Evolutionary conservation across 1,140 invertebrate species (phyloP).

Genomic region (Notospermus geniculatus): DNA sequence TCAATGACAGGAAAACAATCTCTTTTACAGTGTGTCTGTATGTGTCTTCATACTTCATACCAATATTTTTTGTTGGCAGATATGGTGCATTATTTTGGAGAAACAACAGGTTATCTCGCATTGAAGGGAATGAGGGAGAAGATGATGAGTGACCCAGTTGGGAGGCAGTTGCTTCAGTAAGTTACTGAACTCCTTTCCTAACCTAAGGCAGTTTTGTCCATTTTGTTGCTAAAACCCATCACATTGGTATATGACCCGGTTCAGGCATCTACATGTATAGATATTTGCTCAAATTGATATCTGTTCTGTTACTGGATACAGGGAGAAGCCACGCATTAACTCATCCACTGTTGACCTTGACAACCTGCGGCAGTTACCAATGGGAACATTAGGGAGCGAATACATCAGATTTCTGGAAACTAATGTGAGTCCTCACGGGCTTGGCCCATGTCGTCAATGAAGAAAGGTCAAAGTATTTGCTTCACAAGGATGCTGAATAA

Average conservation of each 20-base stretch:
- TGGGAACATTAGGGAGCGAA: constrained; percentile 76
- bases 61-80: constrained; percentile 60
- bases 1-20: background rate
- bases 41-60: background rate
- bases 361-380: constrained; percentile 68
- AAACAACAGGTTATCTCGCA: constrained; percentile 76
- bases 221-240: too few relatives aligned
- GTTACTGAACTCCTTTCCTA: too few relatives aligned
- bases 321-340: constrained; percentile 82
- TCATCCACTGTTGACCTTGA: constrained; percentile 76
- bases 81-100: constrained; percentile 91
- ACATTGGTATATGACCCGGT: too few relatives aligned
- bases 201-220: too few relatives aligned
- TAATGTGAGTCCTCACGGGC: constrained; percentile 40
- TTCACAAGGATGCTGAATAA: too few relatives aligned
- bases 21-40: background rate
- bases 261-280: too few relatives aligned
- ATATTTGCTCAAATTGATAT: too few relatives aligned
- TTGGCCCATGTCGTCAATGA: too few relatives aligned
- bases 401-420: constrained; percentile 78
- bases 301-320: constrained; percentile 28
- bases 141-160: constrained; percentile 70
- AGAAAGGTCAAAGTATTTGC: background rate
- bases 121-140: constrained; percentile 66
- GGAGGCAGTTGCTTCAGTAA: constrained; percentile 66